Evolutionary conservation across 2,797 vertebrate genomes (phyloP).

Genomic region (Pelodytes ibericus): DNA sequence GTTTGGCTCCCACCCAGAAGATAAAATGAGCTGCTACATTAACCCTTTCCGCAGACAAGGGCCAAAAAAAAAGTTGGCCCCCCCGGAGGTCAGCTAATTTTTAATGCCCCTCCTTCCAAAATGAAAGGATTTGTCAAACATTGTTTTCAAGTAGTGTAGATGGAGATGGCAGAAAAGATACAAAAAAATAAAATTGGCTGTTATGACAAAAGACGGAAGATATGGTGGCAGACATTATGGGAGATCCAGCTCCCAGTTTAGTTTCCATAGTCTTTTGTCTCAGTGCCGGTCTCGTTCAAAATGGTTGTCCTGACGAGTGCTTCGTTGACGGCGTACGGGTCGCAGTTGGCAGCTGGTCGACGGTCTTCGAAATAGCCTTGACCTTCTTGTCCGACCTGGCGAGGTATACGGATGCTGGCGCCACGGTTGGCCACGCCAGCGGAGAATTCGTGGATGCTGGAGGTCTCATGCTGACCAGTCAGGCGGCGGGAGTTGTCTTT

Average conservation of each 20-base stretch:
- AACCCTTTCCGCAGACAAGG: background rate
- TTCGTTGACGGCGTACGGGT: constrained; percentile 80
- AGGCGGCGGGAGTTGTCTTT: constrained; percentile 83
- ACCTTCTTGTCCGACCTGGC: constrained; percentile 75
- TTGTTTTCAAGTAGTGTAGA: constrained; percentile 28
- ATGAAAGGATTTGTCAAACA: constrained; percentile 21
- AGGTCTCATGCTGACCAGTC: constrained; percentile 80
- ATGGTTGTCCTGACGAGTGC: constrained; percentile 77
- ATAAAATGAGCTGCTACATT: background rate
- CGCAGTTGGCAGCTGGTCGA: constrained; percentile 85
- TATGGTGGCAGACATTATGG: background rate
- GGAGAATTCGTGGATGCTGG: constrained; percentile 79
- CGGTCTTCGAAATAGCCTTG: constrained; percentile 87
- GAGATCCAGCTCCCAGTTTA: constrained; percentile 60
- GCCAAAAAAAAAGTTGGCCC: background rate
- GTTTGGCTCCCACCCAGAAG: background rate
- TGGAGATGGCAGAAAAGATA: background rate
- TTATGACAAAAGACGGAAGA: background rate
- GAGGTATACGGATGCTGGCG: constrained; percentile 85
- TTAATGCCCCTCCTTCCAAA: constrained; percentile 36
- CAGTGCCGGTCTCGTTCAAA: constrained; percentile 64
- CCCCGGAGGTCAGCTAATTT: background rate
- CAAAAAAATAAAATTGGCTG: background rate
- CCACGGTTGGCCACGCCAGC: constrained; percentile 78
- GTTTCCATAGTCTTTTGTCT: constrained; percentile 62